These are phyloP conservation scores for Sturnira hondurensis DNA, from an alignment of 2,113 vertebrate genomes.

Conservation along the genomic window DNA sequence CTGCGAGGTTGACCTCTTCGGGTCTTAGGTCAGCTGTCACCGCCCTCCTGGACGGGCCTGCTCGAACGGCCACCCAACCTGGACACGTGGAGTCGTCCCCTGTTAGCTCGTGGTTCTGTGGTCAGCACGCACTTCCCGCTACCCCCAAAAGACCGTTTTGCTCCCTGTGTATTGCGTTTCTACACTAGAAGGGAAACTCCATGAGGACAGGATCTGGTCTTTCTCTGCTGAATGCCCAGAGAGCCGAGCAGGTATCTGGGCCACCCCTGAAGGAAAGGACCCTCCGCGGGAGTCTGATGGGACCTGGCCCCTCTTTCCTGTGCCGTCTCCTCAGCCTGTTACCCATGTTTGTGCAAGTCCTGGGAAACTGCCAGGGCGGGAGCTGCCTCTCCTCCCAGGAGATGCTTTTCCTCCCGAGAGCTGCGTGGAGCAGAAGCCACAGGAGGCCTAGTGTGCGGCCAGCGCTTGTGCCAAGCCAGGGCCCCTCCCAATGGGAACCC, in stretches of 20 bases:
- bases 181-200: not conserved
- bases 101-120: accelerated
- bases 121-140: not conserved
- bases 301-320: not conserved
- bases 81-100: not conserved
- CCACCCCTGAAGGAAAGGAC: not conserved
- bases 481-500: no score
- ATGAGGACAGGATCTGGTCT: not conserved
- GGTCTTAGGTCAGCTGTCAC: not conserved
- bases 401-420: not conserved
- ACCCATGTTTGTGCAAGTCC: not conserved
- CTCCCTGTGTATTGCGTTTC: not conserved
- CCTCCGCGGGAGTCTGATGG: not conserved
- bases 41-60: not conserved
- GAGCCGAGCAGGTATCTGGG: no score
- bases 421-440: not conserved
- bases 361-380: not conserved
- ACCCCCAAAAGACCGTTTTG: not conserved
- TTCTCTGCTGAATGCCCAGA: accelerated
- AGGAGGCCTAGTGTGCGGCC: not conserved
- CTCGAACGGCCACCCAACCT: not conserved
- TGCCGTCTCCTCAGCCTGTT: accelerated
- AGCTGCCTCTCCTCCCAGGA: not conserved
- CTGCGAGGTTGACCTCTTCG: not conserved
- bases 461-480: not conserved